Base-by-base conservation (phyloP, 1,140 invertebrate genomes). In the Papilio polyxenes region DNA sequence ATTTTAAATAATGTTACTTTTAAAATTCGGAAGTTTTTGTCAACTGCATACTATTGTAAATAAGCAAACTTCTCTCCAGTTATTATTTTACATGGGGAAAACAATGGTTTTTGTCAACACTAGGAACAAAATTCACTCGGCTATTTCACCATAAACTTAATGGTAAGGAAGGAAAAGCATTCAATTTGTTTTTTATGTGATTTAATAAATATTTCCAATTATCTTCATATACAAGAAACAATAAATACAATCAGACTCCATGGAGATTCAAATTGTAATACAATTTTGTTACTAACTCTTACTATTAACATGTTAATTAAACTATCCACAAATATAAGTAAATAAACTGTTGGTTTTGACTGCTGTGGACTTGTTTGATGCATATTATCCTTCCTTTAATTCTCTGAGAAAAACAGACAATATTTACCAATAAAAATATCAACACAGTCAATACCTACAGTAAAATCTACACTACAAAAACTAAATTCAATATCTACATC, bases 141-240 rank as follows among this genome's bases (percentile, higher is more conserved):
- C 11, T 13, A 15, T 13, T 13, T 23, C 23, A 31, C 15, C 56
- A 10, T 62, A 62, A 20, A 62, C 17, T 17, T 56, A 1, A 56
- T 15, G 8, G 6, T 9, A 56, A 76, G 59, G 2, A 77, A 77
- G 3, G 23, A 59, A 78, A 78, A 37, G 15, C 23, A 78, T 31
- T 40, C 3, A 40, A 2, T 20, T 23, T 78, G 4, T 40, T 40
- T 78, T 78, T 40, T 48, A 49, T 11, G 37, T 49, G 31, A 65
- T 80, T 80, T 80, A 80, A 80, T 80, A 80, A 80, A 65, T 80
- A 80, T 69, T 69, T 10, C 37, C 37, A 80, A 65, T 44, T 65
- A n/a, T 65, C 62, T 80, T 59, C 78, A 69, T 56, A 62, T 62
- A 78, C 76, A 59, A 77, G 51, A 62, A 80, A 80, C 59, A 80